phyloP scores from a whole-genome alignment of 2,888 invertebrate genomes.

The Orgyia antiqua region DNA sequence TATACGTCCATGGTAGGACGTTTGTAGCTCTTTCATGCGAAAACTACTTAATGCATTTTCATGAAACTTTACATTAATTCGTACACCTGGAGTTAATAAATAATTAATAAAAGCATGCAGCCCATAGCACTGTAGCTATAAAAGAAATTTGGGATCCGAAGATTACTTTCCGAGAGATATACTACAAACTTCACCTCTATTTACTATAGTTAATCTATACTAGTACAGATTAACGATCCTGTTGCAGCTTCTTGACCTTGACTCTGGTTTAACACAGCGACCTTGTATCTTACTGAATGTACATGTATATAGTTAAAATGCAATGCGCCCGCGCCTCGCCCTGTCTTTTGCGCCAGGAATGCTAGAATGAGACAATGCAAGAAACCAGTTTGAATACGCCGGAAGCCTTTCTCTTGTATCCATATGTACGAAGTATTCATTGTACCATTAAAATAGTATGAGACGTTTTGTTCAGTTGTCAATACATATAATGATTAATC shows the following conservation, averaged over 20 bases:
- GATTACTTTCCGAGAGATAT: no score
- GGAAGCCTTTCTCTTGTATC: constrained; percentile 56
- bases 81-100: no score
- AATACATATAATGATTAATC: neutral
- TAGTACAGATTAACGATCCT: no score
- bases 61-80: no score
- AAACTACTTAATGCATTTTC: no score
- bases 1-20: no score
- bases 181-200: no score
- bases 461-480: constrained; percentile 15
- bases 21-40: no score
- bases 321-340: constrained; percentile 31
- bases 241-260: constrained; percentile 32
- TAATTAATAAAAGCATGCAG: no score
- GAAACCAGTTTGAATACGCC: constrained; percentile 53
- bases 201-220: no score
- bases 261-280: constrained; percentile 27
- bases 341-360: constrained; percentile 37
- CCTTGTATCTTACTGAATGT: constrained; percentile 43
- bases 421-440: constrained; percentile 19
- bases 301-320: constrained; percentile 32
- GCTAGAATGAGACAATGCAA: constrained; percentile 33
- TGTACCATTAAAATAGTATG: constrained; percentile 13
- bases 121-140: no score
- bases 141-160: no score